Percentiles rank a stretch among this genome's conserved stretches.
These are phyloP conservation scores for Dendroctonus ponderosae DNA, from an alignment of 1,140 invertebrate genomes.

Conservation along the genomic window DNA sequence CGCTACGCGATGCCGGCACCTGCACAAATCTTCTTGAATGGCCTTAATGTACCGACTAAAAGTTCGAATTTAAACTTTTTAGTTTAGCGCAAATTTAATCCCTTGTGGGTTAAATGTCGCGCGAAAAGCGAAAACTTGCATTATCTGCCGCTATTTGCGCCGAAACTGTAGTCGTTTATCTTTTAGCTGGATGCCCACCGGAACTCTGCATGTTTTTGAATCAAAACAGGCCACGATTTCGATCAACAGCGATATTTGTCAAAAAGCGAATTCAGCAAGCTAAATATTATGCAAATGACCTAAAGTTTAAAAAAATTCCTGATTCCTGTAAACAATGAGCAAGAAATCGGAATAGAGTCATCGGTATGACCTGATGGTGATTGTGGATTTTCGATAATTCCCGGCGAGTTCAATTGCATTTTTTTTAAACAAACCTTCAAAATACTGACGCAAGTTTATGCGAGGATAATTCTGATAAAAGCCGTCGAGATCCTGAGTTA, in stretches of 20 bases:
- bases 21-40: conserved; percentile 39
- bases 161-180: conserved; percentile 17
- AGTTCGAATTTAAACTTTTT: conserved; percentile 34
- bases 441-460: conserved; percentile 13
- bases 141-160: conserved; percentile 20
- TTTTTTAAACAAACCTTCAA: too few relatives aligned
- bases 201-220: neutral
- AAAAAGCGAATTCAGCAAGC: neutral
- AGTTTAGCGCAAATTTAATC: conserved; percentile 27
- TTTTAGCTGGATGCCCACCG: neutral
- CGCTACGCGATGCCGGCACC: conserved; percentile 27
- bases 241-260: neutral
- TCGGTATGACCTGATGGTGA: too few relatives aligned
- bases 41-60: conserved; percentile 37
- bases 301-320: neutral
- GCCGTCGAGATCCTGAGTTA: conserved; percentile 23
- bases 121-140: conserved; percentile 24
- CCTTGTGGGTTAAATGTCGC: conserved; percentile 25
- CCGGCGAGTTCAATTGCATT: too few relatives aligned
- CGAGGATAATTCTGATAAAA: conserved; percentile 26
- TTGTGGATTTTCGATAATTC: too few relatives aligned
- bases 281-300: neutral
- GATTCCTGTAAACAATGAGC: too few relatives aligned
- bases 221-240: neutral
- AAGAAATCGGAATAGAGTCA: too few relatives aligned